phyloP scores from a whole-genome alignment of 2,113 vertebrate species.

The Eclectus roratus region DNA sequence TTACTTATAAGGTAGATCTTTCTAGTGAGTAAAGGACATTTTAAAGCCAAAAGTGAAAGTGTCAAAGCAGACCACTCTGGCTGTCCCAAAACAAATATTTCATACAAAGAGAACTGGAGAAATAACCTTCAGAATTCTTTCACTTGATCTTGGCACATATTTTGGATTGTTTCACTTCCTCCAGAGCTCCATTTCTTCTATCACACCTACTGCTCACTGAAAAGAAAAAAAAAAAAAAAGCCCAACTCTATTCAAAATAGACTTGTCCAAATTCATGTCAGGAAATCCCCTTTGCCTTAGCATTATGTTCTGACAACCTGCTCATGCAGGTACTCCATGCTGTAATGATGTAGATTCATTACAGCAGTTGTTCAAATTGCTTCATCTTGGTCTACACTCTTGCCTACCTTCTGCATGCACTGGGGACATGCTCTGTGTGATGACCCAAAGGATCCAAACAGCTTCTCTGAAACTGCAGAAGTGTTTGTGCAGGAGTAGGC shows the following conservation, averaged over 20 bases:
- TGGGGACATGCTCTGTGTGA: neutral
- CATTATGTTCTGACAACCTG: neutral
- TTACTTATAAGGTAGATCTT: neutral
- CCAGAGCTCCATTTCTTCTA: neutral
- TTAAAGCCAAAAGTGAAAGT: neutral
- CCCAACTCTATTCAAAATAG: neutral
- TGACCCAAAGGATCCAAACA: neutral
- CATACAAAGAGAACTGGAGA: neutral
- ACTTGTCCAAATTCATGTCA: neutral
- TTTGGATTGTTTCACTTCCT: neutral
- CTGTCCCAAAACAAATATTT: neutral
- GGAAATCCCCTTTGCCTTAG: neutral
- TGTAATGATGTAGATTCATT: neutral
- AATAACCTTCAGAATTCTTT: constrained; percentile 6
- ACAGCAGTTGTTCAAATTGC: neutral
- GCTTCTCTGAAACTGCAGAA: neutral
- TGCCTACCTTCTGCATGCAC: neutral
- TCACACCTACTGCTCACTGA: neutral
- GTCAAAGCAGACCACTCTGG: neutral
- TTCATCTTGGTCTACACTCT: neutral
- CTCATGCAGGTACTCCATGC: neutral
- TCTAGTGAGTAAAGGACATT: neutral
- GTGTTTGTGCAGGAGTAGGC: neutral
- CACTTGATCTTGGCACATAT: neutral
- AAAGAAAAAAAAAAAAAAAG: accelerated